These are phyloP conservation scores for Crypturellus tataupa DNA, from an alignment of 2,797 vertebrate species.

Conservation along the genomic window DNA sequence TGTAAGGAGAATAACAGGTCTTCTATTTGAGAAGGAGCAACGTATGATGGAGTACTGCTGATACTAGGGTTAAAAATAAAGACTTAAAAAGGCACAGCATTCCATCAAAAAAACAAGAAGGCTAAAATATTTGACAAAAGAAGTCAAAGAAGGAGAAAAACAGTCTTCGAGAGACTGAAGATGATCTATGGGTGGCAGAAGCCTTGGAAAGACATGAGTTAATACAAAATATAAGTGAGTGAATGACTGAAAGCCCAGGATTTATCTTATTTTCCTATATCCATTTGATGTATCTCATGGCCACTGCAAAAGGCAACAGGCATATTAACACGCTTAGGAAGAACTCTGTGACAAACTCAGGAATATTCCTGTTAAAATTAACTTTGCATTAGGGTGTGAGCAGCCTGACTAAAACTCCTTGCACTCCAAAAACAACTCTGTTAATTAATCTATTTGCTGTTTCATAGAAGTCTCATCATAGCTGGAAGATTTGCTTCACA, in stretches of 20 bases:
- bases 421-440: background rate
- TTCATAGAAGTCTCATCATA: background rate
- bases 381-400: background rate
- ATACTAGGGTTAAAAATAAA: background rate
- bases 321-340: background rate
- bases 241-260: background rate
- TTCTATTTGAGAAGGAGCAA: background rate
- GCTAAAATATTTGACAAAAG: background rate
- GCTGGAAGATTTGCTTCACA: constrained; percentile 22
- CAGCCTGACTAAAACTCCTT: background rate
- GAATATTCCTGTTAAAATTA: background rate
- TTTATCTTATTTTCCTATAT: background rate
- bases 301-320: background rate
- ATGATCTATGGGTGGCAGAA: background rate
- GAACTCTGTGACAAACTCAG: background rate
- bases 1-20: background rate
- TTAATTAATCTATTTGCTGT: constrained; percentile 29
- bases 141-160: background rate
- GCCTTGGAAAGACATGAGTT: background rate
- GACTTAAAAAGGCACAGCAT: background rate
- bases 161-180: background rate
- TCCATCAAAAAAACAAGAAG: background rate
- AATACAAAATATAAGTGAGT: background rate
- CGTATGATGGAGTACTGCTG: background rate
- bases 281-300: background rate